phyloP scores from a whole-genome alignment of 1,140 invertebrate species.

The Zaprionus ghesquierei region DNA sequence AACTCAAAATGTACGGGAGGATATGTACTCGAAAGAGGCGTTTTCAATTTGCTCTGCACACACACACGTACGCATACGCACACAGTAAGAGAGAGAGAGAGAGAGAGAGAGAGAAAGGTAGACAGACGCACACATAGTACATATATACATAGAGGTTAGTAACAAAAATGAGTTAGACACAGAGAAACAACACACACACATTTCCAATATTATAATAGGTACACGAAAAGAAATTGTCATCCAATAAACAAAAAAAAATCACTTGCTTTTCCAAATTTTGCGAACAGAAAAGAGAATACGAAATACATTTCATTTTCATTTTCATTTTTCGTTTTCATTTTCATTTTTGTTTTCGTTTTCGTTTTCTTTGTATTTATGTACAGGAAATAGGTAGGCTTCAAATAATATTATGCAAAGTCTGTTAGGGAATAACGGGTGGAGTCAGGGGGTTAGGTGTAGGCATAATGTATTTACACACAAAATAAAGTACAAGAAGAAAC shows the following conservation, averaged over 20 bases:
- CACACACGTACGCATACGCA: constrained; percentile 29
- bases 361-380: constrained; percentile 57
- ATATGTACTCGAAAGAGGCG: constrained; percentile 53
- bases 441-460: constrained; percentile 15
- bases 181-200: constrained; percentile 34
- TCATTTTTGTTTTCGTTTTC: no score
- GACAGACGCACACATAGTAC: constrained; percentile 30
- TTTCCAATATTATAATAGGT: constrained; percentile 66
- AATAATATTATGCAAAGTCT: constrained; percentile 46
- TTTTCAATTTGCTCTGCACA: constrained; percentile 30
- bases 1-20: constrained; percentile 77
- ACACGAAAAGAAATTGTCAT: constrained; percentile 48
- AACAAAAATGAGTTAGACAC: constrained; percentile 38
- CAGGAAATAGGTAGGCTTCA: constrained; percentile 51
- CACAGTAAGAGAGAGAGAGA: constrained; percentile 28
- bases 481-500: constrained; percentile 38
- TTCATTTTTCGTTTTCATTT: constrained; percentile 40
- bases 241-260: constrained; percentile 58
- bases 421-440: background rate
- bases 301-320: constrained; percentile 49
- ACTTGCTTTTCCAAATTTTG: constrained; percentile 65
- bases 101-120: constrained; percentile 25
- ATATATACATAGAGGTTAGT: constrained; percentile 38
- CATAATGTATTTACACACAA: constrained; percentile 67
- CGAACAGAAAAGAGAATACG: constrained; percentile 19